Percentiles rank a stretch among this genome's conserved stretches.
Evolutionary conservation across 2,797 vertebrate species (phyloP).

Genomic region (Nasua narica): DNA sequence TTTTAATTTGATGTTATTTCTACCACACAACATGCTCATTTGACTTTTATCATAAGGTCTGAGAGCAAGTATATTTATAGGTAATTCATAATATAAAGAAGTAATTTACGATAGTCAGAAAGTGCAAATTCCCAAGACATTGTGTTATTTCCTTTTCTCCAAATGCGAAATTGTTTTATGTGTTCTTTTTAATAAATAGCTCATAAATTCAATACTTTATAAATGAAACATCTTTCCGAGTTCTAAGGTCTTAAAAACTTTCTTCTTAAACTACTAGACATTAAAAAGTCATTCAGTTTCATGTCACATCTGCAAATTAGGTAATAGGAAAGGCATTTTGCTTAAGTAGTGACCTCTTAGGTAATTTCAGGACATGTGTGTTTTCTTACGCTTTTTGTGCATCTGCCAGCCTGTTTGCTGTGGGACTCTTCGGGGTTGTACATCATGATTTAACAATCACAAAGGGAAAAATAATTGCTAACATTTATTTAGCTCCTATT

Average conservation of each 20-base stretch:
- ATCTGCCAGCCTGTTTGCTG: not conserved
- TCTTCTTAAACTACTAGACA: not conserved
- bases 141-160: not conserved
- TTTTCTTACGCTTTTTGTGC: slow-evolving; percentile 19
- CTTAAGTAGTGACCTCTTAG: not conserved
- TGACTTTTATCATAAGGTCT: slow-evolving; percentile 19
- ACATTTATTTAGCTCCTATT: not conserved
- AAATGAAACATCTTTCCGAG: slow-evolving; percentile 23
- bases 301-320: not conserved
- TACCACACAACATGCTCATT: not conserved
- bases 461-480: not conserved
- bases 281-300: slow-evolving; percentile 23
- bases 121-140: not conserved
- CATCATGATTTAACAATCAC: not conserved
- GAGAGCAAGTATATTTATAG: not conserved
- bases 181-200: slow-evolving; percentile 46
- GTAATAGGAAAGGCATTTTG: not conserved
- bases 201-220: slow-evolving; percentile 24
- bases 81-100: not conserved
- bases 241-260: not conserved
- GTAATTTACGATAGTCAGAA: not conserved
- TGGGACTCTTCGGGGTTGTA: not conserved
- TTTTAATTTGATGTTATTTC: slow-evolving; percentile 31
- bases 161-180: slow-evolving; percentile 27
- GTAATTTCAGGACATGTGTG: not conserved